A percentile compares a stretch with the other conserved stretches of the same genome.
phyloP scores from a whole-genome alignment of 2,797 vertebrate genomes.

The Hozukius guyotensis region DNA sequence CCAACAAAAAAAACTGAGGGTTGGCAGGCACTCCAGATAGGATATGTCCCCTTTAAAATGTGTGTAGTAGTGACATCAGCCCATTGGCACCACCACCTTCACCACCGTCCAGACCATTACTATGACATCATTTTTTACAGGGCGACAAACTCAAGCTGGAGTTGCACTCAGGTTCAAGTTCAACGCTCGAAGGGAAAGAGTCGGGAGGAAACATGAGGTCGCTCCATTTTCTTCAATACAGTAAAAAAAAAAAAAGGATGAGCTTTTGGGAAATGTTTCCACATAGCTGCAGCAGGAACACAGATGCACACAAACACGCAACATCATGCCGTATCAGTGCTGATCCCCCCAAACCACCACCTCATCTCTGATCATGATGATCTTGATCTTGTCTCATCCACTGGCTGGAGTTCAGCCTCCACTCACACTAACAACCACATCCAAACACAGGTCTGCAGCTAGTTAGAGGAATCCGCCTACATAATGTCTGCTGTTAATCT shows the following conservation, averaged over 20 bases:
- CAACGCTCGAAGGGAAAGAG: background rate
- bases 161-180: background rate
- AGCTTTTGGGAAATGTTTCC: background rate
- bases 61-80: background rate
- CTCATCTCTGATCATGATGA: conserved; percentile 2
- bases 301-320: background rate
- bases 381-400: conserved; percentile 16
- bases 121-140: background rate
- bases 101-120: background rate
- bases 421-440: conserved; percentile 22
- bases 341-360: background rate
- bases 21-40: background rate
- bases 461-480: conserved; percentile 16
- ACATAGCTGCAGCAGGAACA: conserved; percentile 5
- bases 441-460: conserved; percentile 9
- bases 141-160: background rate
- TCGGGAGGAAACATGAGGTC: background rate
- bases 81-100: background rate
- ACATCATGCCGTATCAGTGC: background rate
- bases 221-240: background rate
- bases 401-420: conserved; percentile 1
- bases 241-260: background rate
- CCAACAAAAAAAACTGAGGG: no score
- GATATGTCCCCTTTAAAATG: background rate
- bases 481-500: conserved; percentile 33